Percentiles rank a stretch among this genome's conserved stretches.
phyloP scores from a whole-genome alignment of 2,113 vertebrate species.

The Sorex fumeus region DNA sequence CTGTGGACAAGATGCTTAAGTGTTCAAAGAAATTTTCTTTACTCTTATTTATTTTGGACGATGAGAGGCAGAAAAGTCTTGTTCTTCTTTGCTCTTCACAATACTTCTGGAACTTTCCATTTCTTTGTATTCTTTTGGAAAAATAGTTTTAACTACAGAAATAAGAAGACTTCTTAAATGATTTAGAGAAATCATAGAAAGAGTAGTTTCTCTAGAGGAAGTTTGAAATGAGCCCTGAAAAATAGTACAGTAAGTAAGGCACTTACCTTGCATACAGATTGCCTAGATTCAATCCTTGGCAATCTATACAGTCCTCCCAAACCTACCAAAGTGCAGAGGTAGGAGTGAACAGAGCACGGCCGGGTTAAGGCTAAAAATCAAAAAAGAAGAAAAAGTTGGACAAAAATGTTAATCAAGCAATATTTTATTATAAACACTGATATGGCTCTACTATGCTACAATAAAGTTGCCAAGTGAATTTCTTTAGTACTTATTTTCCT shows the following conservation, averaged over 20 bases:
- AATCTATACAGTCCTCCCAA: too few species aligned
- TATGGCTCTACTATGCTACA: not conserved
- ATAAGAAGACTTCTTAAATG: slow-evolving; percentile 55
- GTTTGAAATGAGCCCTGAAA: not conserved
- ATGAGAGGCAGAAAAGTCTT: not conserved
- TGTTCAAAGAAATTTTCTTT: slow-evolving; percentile 16
- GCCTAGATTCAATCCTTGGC: too few species aligned
- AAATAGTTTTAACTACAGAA: slow-evolving; percentile 43
- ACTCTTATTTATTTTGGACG: slow-evolving; percentile 36
- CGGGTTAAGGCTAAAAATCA: too few species aligned
- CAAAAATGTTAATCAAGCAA: slow-evolving; percentile 37
- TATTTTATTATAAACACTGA: slow-evolving; percentile 34
- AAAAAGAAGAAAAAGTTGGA: not conserved
- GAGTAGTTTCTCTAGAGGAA: slow-evolving; percentile 20
- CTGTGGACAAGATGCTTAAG: not conserved
- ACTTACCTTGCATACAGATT: too few species aligned
- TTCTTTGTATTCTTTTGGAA: not conserved
- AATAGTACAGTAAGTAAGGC: too few species aligned
- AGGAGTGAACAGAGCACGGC: too few species aligned
- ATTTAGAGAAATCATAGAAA: slow-evolving; percentile 30
- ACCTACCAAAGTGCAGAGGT: too few species aligned
- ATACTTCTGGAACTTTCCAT: not conserved
- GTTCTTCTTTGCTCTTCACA: not conserved
- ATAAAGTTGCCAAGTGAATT: not conserved
- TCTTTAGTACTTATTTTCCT: slow-evolving; percentile 27